phyloP scores from a whole-genome alignment of 2,888 invertebrate species.

The Tetragonisca angustula region DNA sequence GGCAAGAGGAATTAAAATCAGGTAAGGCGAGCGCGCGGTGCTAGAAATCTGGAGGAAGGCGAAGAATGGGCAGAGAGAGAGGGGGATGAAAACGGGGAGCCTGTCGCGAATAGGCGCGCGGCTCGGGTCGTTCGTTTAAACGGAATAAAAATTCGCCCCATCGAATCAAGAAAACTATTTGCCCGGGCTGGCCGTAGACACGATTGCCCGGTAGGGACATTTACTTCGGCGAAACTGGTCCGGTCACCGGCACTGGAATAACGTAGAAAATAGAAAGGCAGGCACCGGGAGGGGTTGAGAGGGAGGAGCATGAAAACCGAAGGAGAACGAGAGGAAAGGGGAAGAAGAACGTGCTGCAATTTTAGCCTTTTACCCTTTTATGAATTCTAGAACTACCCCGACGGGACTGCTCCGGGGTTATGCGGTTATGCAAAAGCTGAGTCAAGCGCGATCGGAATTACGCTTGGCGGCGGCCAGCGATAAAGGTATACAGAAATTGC shows the following conservation, averaged over 20 bases:
- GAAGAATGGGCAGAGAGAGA: background rate
- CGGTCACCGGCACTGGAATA: conserved; percentile 14
- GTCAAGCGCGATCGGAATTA: conserved; percentile 76
- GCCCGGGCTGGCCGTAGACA: conserved; percentile 35
- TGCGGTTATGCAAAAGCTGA: conserved; percentile 75
- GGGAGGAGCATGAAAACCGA: conserved; percentile 18
- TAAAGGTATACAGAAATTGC: conserved; percentile 74
- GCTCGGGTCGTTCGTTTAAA: conserved; percentile 31
- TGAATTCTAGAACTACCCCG: conserved; percentile 67
- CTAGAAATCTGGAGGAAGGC: background rate
- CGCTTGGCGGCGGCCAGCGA: conserved; percentile 67
- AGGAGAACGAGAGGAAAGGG: conserved; percentile 8
- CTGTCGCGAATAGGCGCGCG: conserved; percentile 5
- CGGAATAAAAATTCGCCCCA: conserved; percentile 42
- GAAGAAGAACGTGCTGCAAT: conserved; percentile 60
- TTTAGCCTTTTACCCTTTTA: conserved; percentile 69
- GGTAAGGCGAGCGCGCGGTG: background rate
- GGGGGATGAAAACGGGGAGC: background rate
- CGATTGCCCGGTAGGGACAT: conserved; percentile 53
- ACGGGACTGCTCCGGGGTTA: conserved; percentile 60
- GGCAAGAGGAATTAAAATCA: background rate
- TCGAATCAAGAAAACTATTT: conserved; percentile 60
- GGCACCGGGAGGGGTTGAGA: background rate
- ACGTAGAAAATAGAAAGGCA: background rate
- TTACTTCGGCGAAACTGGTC: conserved; percentile 14